Evolutionary conservation across 2,113 vertebrate species (phyloP).

Genomic region (Psittacula cyanocephala): DNA sequence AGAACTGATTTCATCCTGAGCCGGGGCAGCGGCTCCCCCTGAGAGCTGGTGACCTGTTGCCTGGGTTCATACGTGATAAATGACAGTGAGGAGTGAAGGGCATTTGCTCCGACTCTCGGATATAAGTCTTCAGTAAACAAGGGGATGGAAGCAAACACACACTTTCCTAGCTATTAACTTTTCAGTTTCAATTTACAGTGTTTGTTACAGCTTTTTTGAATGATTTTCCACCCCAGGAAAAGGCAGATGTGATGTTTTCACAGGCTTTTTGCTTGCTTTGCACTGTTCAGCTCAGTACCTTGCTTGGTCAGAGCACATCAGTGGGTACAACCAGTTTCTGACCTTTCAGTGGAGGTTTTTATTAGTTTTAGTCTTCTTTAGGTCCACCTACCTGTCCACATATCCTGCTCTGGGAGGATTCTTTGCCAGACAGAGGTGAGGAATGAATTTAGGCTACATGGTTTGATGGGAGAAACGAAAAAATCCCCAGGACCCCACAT

Average conservation of each 20-base stretch:
- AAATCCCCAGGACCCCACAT: not conserved
- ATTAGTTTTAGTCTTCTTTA: not conserved
- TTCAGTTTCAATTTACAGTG: not conserved
- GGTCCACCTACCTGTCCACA: not conserved
- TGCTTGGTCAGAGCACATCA: not conserved
- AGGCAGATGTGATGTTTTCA: not conserved
- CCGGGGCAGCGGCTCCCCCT: not conserved
- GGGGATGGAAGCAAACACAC: not conserved
- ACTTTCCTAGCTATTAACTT: not conserved
- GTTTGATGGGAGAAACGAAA: not conserved
- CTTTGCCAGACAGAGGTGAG: not conserved
- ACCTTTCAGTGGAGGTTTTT: accelerated
- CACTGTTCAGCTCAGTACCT: accelerated
- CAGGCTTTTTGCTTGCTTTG: not conserved
- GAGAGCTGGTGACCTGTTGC: not conserved
- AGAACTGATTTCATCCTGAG: not conserved
- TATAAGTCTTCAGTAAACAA: not conserved
- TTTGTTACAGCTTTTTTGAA: not conserved
- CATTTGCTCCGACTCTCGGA: not conserved
- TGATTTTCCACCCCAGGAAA: not conserved
- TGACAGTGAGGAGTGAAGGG: accelerated
- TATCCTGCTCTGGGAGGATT: not conserved
- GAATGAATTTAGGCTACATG: not conserved
- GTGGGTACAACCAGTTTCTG: not conserved
- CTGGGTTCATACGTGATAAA: not conserved